Base-by-base conservation (phyloP, 2,888 invertebrate genomes). In the Alloplasta piceator region DNA sequence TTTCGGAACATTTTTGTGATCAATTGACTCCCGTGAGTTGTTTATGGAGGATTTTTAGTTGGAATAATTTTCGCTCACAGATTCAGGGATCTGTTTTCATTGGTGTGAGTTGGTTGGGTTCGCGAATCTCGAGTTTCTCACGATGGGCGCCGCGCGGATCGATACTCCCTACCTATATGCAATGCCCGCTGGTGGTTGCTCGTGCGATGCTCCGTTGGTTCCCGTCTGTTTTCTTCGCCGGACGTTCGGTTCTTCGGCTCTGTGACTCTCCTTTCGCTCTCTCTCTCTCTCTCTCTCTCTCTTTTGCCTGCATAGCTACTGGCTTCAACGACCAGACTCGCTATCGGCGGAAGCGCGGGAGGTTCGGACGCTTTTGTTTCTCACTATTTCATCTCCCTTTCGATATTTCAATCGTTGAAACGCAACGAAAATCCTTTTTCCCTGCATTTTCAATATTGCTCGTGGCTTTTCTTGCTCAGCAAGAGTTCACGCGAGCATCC, bases 51-150 rank as follows among this genome's bases (percentile, higher is more conserved):
- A 26, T 26, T 26, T 26, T 26, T 26, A 26, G 26, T 26, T 26
- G 26, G 26, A 26, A 26, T 26, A 26, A 26, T 26, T 26, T 26
- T 26, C 26, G 26, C 26, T 26, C 26, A 26, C 26, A 26, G 61
- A 50, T 41, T 6, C 12, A 41, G 77, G 78, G 48, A 72, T 75
- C 61, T 79, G 81, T 84, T 84, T 26, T 26, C 26, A 26, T 26
- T 26, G 26, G 26, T 84, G 85, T 87, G 85, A 85, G 84, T 56
- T 55, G 5, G 50, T 14, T 78, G 14, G 80, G 81, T 79, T 67
- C 79, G 74, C 72, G 79, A 85, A 81, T 82, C 79, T 83, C 81
- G 78, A 81, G 79, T 83, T 83, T 84, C 83, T 79, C 82, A 85
- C 84, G 77, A 80, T 26, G 73, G 64, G 78, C 55, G 36, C 63